Evolutionary conservation across 2,888 invertebrate genomes (phyloP), one percentile per base, ranked within the genome.

Genomic region (Hedychridium roseum): DNA sequence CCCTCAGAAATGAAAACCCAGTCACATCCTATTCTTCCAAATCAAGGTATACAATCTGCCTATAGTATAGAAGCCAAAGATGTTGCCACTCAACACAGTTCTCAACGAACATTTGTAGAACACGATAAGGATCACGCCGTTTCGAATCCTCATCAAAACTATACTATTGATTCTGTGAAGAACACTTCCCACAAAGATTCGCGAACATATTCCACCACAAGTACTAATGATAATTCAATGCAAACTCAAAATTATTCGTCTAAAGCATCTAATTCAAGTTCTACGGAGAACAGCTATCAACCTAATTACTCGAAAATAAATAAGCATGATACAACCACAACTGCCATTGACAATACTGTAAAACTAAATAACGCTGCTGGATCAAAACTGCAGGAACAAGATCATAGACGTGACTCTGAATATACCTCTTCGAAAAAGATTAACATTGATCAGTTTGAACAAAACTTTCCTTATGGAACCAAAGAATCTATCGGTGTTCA

Each of bases 401-500:
- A 44, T 40, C 57, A 54, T 9, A 49, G 52, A 16, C 50, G 49
- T 0, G 53, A 64, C 5, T 4, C 54, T 2, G 41, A 32, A 30
- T 62, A 64, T 5, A 35, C 36, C 14, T 21, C 60, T 6, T 3
- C 63, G 7, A 63, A 64, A 28, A 64, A 65, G 9, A 38, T 65
- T 4, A 59, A 62, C 3, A 36, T 64, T n/a, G 64, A 60, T 47
- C 50, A 56, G 3, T 63, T 64, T n/a, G 37, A 27, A 9, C 64
- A 64, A n/a, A 57, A 57, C 2, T 63, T 57, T 4, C 43, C 60
- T 2, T 63, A 64, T 1, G 43, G 41, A 0, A 54, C 58, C 1
- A 63, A 63, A 12, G 65, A 59, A 5, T 20, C 58, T 1, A 50
- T 65, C 34, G 44, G 6, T 3, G 23, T 41, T 1, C 40, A 53